A percentile compares a stretch with the other conserved stretches of the same genome.
These are phyloP conservation scores for Achroia grisella DNA, from an alignment of 1,140 invertebrate genomes.

Conservation along the genomic window DNA sequence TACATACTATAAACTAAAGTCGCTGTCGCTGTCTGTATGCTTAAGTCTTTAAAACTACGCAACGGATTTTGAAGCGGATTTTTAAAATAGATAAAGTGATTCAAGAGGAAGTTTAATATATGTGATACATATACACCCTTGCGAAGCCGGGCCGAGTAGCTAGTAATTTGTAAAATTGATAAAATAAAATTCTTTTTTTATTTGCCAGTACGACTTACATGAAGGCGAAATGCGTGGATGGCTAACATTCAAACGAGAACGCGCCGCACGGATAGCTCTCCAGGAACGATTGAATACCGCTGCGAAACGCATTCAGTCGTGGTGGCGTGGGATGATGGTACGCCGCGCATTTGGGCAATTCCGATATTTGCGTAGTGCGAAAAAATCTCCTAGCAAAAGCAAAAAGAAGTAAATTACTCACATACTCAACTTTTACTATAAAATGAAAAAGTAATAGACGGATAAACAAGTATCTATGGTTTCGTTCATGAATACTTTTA, in stretches of 20 bases:
- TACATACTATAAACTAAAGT: no score
- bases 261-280: slow-evolving; percentile 42
- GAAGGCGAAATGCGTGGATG: slow-evolving; percentile 61
- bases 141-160: no score
- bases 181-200: slow-evolving; percentile 13
- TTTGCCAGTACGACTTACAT: slow-evolving; percentile 44
- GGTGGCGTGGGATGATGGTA: slow-evolving; percentile 82
- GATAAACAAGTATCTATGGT: no score
- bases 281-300: slow-evolving; percentile 36
- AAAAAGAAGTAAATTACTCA: slow-evolving; percentile 53
- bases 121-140: no score
- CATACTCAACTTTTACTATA: no score
- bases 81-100: no score
- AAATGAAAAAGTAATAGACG: no score
- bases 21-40: no score
- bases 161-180: not conserved
- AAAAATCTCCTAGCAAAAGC: slow-evolving; percentile 49
- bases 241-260: slow-evolving; percentile 57
- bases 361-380: slow-evolving; percentile 69
- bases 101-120: no score
- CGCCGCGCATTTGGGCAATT: slow-evolving; percentile 77
- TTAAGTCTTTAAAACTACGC: no score
- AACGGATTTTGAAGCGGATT: no score
- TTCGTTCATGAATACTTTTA: no score
- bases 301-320: slow-evolving; percentile 77